Conservation (phyloP, 2,797 vertebrate genomes). For the Cryptoblepharus egeriae region DNA sequence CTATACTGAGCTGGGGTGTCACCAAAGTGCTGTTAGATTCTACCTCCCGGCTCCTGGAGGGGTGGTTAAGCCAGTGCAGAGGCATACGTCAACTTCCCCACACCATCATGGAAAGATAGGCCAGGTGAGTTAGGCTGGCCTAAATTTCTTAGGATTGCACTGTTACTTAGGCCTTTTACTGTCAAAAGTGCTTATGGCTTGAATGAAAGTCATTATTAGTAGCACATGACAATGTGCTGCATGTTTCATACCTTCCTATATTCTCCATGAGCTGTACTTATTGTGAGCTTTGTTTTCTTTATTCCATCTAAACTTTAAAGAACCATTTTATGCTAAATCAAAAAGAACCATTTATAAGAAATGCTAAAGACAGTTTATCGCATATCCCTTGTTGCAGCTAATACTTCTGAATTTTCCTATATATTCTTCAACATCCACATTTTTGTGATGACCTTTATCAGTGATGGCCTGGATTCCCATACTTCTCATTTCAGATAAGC, state of each 20-base stretch:
- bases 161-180: background rate
- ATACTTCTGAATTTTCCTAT: slow-evolving; percentile 10
- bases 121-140: too few species aligned
- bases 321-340: slow-evolving; percentile 2
- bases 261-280: background rate
- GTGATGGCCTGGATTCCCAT: background rate
- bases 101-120: too few species aligned
- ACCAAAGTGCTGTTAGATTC: too few species aligned
- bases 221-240: background rate
- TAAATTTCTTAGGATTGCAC: too few species aligned
- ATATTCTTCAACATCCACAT: slow-evolving; percentile 1
- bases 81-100: too few species aligned
- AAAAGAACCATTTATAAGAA: slow-evolving; percentile 26
- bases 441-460: slow-evolving; percentile 6
- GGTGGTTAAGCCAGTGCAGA: too few species aligned
- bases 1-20: too few species aligned
- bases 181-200: background rate
- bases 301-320: background rate
- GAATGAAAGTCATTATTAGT: background rate
- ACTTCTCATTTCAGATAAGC: slow-evolving; percentile 21
- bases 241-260: background rate
- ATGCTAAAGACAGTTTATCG: slow-evolving; percentile 39
- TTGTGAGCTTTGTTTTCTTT: background rate
- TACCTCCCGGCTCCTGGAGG: too few species aligned
- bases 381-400: background rate